Evolutionary conservation across 2,888 invertebrate genomes (phyloP).

Genomic region (Eupelmus urozonus): DNA sequence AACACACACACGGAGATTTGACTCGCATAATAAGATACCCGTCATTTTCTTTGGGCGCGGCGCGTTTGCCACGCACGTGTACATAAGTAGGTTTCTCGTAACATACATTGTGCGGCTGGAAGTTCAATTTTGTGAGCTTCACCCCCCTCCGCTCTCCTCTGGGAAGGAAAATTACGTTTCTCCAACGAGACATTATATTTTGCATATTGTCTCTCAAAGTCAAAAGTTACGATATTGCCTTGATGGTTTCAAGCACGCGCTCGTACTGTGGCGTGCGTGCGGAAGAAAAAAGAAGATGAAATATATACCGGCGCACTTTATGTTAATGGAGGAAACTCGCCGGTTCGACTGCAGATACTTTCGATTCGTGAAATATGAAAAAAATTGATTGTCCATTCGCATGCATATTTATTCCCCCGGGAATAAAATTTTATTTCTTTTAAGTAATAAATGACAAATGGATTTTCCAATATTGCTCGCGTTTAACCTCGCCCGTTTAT

Average conservation of each 20-base stretch:
- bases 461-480: too few relatives aligned
- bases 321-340: neutral
- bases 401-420: too few relatives aligned
- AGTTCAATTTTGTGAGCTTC: conserved; percentile 53
- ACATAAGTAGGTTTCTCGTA: conserved; percentile 54
- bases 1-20: too few relatives aligned
- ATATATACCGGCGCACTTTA: conserved; percentile 14
- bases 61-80: conserved; percentile 44
- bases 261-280: neutral
- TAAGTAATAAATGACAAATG: neutral
- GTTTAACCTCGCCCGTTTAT: too few relatives aligned
- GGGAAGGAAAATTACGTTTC: conserved; percentile 35
- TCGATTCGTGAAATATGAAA: neutral
- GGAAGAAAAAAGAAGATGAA: neutral
- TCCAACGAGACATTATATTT: conserved; percentile 40
- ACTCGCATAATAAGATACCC: conserved; percentile 32
- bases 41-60: conserved; percentile 21
- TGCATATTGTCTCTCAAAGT: conserved; percentile 54
- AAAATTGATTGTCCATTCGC: too few relatives aligned
- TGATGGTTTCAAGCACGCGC: conserved; percentile 21
- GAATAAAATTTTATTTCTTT: too few relatives aligned
- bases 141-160: neutral
- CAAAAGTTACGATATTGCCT: conserved; percentile 42
- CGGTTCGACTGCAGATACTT: too few relatives aligned
- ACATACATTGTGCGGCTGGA: conserved; percentile 13